Conservation (phyloP, 2,113 vertebrate genomes). For the Poeciliopsis prolifica region DNA sequence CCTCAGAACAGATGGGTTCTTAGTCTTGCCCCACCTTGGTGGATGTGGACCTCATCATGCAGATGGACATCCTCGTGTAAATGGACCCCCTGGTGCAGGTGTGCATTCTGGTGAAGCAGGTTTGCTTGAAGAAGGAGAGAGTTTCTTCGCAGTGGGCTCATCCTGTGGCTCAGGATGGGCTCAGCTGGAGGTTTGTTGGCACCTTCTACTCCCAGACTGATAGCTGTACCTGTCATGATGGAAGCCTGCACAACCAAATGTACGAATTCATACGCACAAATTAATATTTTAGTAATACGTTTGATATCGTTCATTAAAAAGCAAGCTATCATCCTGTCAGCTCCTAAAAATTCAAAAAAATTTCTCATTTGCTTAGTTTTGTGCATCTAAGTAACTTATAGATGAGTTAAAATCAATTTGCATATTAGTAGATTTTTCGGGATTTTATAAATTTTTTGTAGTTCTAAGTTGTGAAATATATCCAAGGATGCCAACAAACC, state of each 20-base stretch:
- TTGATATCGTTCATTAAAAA: too few relatives aligned
- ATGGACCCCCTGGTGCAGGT: slow-evolving; percentile 61
- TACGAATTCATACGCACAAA: not conserved
- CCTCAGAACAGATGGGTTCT: too few relatives aligned
- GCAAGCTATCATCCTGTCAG: too few relatives aligned
- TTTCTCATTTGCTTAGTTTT: not conserved
- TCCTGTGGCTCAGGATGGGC: slow-evolving; percentile 73
- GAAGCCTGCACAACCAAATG: slow-evolving; percentile 82
- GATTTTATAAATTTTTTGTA: not conserved
- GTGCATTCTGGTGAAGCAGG: slow-evolving; percentile 54
- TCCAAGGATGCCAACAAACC: slow-evolving; percentile 74
- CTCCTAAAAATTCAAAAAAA: not conserved
- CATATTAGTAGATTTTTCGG: not conserved
- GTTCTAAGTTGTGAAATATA: not conserved
- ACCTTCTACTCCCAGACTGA: slow-evolving; percentile 86
- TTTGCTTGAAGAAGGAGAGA: slow-evolving; percentile 69
- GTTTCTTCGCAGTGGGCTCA: slow-evolving; percentile 79
- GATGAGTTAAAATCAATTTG: not conserved
- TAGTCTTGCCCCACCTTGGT: slow-evolving; percentile 35
- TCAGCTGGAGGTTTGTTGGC: slow-evolving; percentile 79
- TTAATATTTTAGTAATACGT: too few relatives aligned
- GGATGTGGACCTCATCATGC: slow-evolving; percentile 61
- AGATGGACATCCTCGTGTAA: slow-evolving; percentile 69
- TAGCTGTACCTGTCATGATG: slow-evolving; percentile 93
- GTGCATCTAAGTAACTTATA: not conserved